Base-by-base conservation (phyloP, 2,888 invertebrate genomes). In the Horisme vitalbata region DNA sequence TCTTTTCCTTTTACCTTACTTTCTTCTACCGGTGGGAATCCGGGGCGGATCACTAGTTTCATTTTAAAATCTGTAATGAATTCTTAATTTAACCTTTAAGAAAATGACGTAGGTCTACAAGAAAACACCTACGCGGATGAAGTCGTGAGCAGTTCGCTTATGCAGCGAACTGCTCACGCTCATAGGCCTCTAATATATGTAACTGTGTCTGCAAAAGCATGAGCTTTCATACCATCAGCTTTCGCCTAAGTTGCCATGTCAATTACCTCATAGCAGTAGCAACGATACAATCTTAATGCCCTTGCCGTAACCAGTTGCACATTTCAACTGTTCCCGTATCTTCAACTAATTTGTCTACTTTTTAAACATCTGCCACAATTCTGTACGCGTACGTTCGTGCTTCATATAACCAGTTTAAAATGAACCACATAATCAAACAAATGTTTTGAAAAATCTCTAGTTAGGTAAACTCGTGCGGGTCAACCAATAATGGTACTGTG, bases 401-500 rank as follows among this genome's bases (percentile, higher is more conserved):
- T 38, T 35, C 30, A 26, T 34, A 41, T 24, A 37, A 44, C 66
- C 59, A 62, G 33, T 39, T 26, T 55, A 55, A 36, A 24, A 37
- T 45, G 55, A 59, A 31, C 51, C 18, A 35, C 38, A 26, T 43
- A 43, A 46, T 37, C 11, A 23, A 44, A 21, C 32, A 14, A 41
- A 45, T 44, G 41, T 50, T 48, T 44, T 43, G 24, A 45, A 35
- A 47, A 26, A 12, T 11, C 11, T 13, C 31, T 46, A 55, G 36
- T 50, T 54, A 32, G 51, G 62, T 65, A 54, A 65, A 62, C 60
- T 60, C 55, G 47, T 41, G 59, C 36, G 39, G 70, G 14, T 62
- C 65, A 57, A 20, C n/a, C 50, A 62, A 66, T 45, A 59, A 41
- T 65, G 71, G 73, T 35, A 36, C 20, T 57, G 51, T 61, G 57